phyloP scores from a whole-genome alignment of 1,140 invertebrate species.

The Pectinophora gossypiella region DNA sequence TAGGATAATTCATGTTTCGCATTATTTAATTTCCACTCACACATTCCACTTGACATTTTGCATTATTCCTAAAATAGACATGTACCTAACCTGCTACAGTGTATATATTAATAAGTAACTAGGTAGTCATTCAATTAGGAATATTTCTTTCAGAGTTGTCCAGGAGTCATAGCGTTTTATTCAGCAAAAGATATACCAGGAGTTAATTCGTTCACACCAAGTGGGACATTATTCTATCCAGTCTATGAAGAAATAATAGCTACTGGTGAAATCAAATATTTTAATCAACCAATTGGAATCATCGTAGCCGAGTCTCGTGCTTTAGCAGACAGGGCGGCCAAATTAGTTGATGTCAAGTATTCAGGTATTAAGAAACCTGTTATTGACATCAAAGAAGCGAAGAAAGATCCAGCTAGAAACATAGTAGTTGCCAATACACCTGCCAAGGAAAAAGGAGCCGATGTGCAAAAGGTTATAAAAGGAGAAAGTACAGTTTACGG shows the following conservation, averaged over 20 bases:
- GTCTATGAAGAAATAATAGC: constrained; percentile 73
- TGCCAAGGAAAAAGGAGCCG: constrained; percentile 30
- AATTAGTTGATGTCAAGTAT: constrained; percentile 81
- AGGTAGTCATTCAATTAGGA: too few relatives aligned
- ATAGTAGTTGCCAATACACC: constrained; percentile 11
- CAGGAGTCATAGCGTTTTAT: constrained; percentile 83
- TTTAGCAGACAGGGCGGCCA: constrained; percentile 79
- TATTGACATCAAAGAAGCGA: constrained; percentile 36
- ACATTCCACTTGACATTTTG: too few relatives aligned
- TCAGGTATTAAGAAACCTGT: constrained; percentile 35
- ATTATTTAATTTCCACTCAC: too few relatives aligned
- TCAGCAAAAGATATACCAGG: constrained; percentile 86
- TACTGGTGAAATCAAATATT: constrained; percentile 73
- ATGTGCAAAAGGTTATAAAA: constrained; percentile 44
- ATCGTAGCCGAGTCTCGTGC: constrained; percentile 80
- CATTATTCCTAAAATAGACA: too few relatives aligned
- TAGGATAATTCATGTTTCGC: too few relatives aligned
- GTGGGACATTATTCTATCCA: constrained; percentile 19
- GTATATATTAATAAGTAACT: too few relatives aligned
- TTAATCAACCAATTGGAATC: constrained; percentile 84
- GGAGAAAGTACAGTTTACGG: constrained; percentile 36
- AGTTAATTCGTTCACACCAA: constrained; percentile 75
- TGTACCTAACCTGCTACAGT: too few relatives aligned
- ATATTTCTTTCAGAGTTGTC: constrained; percentile 73
- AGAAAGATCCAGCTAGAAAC: constrained; percentile 31